Evolutionary conservation across 2,797 vertebrate genomes (phyloP).

Genomic region (Anableps anableps): DNA sequence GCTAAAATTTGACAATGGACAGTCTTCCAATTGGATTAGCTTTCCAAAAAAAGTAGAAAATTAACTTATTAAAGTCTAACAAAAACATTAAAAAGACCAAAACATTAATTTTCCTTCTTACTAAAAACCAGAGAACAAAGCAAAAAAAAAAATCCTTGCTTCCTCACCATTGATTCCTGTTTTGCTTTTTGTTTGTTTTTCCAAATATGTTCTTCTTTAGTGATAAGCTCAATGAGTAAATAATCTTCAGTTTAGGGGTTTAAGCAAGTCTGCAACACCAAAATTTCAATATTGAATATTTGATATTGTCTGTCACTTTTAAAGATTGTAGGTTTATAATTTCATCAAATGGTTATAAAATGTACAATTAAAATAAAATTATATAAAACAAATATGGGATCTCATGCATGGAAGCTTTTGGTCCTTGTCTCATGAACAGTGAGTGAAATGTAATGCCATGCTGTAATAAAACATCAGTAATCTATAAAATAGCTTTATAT

Average conservation of each 20-base stretch:
- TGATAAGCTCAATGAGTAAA: neutral
- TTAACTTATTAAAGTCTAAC: neutral
- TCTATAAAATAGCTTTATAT: neutral
- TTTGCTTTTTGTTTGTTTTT: neutral
- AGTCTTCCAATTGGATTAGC: too few relatives aligned
- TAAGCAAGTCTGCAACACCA: neutral
- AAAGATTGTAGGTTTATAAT: neutral
- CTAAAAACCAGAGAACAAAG: neutral
- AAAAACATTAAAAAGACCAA: neutral
- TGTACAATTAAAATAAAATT: neutral
- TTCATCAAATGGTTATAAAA: neutral
- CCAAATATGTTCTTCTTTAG: neutral
- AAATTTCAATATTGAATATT: neutral
- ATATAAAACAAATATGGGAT: neutral
- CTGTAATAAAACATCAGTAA: neutral
- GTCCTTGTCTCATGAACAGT: neutral
- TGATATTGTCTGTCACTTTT: neutral
- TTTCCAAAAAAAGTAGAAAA: neutral
- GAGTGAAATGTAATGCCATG: neutral
- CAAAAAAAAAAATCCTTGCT: neutral
- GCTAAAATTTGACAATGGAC: neutral
- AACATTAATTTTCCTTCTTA: neutral
- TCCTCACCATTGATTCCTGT: neutral
- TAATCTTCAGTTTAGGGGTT: neutral
- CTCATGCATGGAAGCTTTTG: neutral